Evolutionary conservation across 2,888 invertebrate species (phyloP).

Genomic region (Sphinx pinastri): DNA sequence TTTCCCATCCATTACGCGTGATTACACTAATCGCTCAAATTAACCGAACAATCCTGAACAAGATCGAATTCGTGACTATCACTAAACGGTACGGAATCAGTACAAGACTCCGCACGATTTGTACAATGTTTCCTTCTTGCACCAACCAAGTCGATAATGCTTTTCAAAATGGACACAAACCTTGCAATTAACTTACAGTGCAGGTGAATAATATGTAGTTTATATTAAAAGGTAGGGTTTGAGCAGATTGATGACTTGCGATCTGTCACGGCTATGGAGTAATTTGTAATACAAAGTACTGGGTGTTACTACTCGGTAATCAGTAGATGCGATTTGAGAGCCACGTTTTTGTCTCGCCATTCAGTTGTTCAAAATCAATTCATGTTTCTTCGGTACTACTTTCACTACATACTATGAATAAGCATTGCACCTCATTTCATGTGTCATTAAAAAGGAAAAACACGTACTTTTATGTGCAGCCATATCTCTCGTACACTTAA

Average conservation of each 20-base stretch:
- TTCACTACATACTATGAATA: too few species aligned
- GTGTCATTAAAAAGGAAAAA: background rate
- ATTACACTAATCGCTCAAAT: constrained; percentile 46
- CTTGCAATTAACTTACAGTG: background rate
- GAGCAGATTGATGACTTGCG: too few species aligned
- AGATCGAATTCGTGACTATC: constrained; percentile 63
- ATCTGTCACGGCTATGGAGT: too few species aligned
- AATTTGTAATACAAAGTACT: too few species aligned
- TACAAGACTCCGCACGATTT: constrained; percentile 51
- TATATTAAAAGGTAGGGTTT: too few species aligned
- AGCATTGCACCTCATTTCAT: too few species aligned
- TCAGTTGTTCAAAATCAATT: too few species aligned
- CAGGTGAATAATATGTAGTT: background rate
- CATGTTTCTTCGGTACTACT: too few species aligned
- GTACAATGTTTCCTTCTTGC: constrained; percentile 47
- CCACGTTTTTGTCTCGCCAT: too few species aligned
- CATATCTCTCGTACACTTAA: background rate
- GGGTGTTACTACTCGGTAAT: too few species aligned
- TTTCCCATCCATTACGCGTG: constrained; percentile 39
- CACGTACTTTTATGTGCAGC: background rate
- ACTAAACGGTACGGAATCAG: constrained; percentile 51
- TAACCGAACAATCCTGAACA: constrained; percentile 41
- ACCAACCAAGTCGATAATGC: constrained; percentile 39
- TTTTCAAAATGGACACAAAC: constrained; percentile 31
- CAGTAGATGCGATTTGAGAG: too few species aligned